Evolutionary conservation across 2,113 vertebrate species (phyloP).

Genomic region (Balaeniceps rex): DNA sequence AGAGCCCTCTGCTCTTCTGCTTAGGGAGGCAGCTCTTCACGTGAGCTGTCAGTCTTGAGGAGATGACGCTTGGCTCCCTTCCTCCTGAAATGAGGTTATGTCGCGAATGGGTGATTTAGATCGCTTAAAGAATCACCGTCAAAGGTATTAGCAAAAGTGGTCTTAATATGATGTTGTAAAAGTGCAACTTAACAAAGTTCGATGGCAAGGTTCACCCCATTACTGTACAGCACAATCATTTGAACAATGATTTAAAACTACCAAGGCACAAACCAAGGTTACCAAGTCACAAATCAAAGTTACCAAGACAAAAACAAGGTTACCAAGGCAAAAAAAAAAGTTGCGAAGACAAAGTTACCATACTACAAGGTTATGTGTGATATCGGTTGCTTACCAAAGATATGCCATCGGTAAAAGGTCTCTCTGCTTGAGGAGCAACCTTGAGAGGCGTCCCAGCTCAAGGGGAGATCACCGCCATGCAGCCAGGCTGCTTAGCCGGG

Average conservation of each 20-base stretch:
- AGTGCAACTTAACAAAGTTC: neutral
- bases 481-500: neutral
- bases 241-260: neutral
- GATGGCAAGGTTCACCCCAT: neutral
- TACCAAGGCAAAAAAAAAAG: too few relatives aligned
- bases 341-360: too few relatives aligned
- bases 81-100: neutral
- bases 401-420: neutral
- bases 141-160: neutral
- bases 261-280: neutral
- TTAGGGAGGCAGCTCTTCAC: neutral
- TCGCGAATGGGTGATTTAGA: neutral
- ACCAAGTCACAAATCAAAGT: neutral
- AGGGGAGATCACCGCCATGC: neutral
- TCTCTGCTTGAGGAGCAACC: neutral
- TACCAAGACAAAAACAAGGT: neutral
- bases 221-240: neutral
- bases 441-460: neutral
- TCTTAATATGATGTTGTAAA: neutral
- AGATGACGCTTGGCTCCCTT: fast-evolving
- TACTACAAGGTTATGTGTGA: neutral
- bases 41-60: neutral
- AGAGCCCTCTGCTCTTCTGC: neutral
- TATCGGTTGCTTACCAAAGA: neutral
- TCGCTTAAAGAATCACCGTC: neutral